A percentile compares a stretch with the other conserved stretches of the same genome.
Conservation (phyloP, 1,140 invertebrate genomes). For the Temnothorax curvispinosus region DNA sequence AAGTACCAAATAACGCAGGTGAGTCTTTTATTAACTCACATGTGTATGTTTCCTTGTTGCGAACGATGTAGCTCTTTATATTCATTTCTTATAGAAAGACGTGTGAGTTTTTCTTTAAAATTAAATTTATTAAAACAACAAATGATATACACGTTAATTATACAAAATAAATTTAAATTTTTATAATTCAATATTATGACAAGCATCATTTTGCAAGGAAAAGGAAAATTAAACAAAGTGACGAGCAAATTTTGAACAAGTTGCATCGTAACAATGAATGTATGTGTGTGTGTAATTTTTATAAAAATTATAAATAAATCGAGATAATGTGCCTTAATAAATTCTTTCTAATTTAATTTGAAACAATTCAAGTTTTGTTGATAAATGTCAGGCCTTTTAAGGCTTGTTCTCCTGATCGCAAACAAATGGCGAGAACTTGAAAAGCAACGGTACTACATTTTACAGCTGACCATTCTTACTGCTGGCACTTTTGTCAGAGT, state of each 20-base stretch:
- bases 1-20: not conserved
- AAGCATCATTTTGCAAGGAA: not conserved
- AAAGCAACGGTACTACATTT: not conserved
- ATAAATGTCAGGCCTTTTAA: not conserved
- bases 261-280: not conserved
- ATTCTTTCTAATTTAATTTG: not conserved
- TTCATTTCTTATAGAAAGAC: not conserved
- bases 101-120: not conserved
- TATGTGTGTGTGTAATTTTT: not conserved
- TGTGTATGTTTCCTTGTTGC: not conserved
- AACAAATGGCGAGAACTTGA: not conserved
- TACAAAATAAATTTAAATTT: not conserved
- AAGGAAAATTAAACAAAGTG: not conserved
- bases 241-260: not conserved
- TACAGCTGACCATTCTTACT: not conserved
- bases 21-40: not conserved
- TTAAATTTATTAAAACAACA: not conserved
- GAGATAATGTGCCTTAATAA: not conserved
- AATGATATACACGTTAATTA: not conserved
- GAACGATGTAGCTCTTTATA: not conserved
- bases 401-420: not conserved
- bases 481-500: not conserved
- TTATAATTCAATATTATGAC: not conserved
- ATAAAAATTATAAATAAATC: not conserved
- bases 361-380: not conserved